Base-by-base conservation (phyloP, 2,113 vertebrate genomes). In the Gambusia holbrooki region DNA sequence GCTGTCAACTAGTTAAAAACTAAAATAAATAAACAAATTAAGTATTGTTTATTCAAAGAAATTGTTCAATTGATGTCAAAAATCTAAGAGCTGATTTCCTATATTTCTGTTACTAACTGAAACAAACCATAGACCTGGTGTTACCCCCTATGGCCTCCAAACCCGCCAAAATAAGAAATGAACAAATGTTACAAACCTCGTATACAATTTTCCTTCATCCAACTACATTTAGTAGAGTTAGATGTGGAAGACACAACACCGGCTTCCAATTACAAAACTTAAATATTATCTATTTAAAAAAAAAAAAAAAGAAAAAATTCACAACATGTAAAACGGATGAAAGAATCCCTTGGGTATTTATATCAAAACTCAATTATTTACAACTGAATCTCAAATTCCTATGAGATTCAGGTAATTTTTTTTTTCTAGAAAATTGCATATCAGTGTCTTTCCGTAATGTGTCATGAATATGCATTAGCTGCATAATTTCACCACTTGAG, bases 361-460 rank as follows among this genome's bases (percentile, higher is more conserved):
- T 82, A 88, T 89, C 83, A 88, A 92, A 89, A 85, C 84, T 90
- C 84, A 84, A 87, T 84, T 88, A 92, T 92, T 89, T 92, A 93
- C 92, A 91, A 85, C 54, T 65, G 87, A 84, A 87, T 85, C 82
- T 88, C 87, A 86, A 91, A 88, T 40, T 70, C 25, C 66, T 76
- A 27, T 15, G 35, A 37, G 35, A 40, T 66, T 66, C 80, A 80
- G 76, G 79, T 66, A 28, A 71, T 82, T 81, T 19, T 71, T 80
- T 62, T 86, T 76, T 69, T 89, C 82, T 78, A 88, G 90, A 67
- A 90, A 81, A 81, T 90, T 92, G 89, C 89, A 91, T 91, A 89
- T 88, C 51, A 81, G 80, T 82, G 76, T 76, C 29, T 77, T 80
- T 73, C 66, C 37, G 68, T 77, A 58, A 74, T 22, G 30, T 70